Conservation (phyloP, 2,797 vertebrate species). For the Parauchenoglanis ngamensis region DNA sequence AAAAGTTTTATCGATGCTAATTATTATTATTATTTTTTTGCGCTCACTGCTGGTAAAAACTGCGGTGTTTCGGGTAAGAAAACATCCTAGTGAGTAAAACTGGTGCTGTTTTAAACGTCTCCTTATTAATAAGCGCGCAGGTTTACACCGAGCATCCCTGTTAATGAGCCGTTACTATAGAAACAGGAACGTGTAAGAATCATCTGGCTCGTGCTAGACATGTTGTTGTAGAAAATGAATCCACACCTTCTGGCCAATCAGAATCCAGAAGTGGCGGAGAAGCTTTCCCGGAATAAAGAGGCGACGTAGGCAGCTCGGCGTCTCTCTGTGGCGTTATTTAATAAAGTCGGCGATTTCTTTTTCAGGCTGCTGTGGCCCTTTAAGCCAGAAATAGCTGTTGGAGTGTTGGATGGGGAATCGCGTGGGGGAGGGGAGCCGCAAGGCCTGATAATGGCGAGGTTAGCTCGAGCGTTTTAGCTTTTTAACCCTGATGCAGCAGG, state of each 20-base stretch:
- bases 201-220: not conserved
- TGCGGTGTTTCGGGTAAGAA: not conserved
- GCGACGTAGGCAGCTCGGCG: not conserved
- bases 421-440: slow-evolving; percentile 52
- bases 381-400: slow-evolving; percentile 60
- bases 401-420: slow-evolving; percentile 42
- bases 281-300: not conserved
- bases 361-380: slow-evolving; percentile 50
- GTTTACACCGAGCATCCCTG: not conserved
- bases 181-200: not conserved
- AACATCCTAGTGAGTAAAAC: not conserved
- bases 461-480: slow-evolving; percentile 49
- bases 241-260: not conserved
- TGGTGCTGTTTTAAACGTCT: not conserved
- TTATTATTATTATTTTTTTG: too few relatives aligned
- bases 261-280: not conserved
- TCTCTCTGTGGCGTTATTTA: slow-evolving; percentile 37
- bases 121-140: not conserved
- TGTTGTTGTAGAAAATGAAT: not conserved
- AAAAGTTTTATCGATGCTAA: not conserved
- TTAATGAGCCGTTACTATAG: not conserved
- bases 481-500: slow-evolving; percentile 56
- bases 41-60: not conserved
- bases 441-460: slow-evolving; percentile 52
- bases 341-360: not conserved